Conservation (phyloP, 2,113 vertebrate species). For the Ursus arctos region DNA sequence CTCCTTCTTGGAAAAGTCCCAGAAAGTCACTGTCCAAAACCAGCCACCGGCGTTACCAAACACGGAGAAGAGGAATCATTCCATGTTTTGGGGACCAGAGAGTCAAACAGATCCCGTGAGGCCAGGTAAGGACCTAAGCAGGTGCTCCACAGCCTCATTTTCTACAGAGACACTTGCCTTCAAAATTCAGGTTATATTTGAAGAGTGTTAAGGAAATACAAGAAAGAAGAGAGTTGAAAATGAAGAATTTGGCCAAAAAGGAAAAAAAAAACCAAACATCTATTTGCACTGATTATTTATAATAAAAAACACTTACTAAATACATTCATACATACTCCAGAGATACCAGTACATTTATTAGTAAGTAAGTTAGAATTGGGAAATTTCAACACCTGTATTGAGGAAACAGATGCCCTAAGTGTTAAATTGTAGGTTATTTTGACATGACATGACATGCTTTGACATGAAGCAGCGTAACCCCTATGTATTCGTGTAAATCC, state of each 20-base stretch:
- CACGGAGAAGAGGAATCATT: constrained; percentile 82
- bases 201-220: not conserved
- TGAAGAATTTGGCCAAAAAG: not conserved
- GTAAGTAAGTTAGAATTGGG: not conserved
- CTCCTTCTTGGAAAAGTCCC: constrained; percentile 76
- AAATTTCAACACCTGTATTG: not conserved
- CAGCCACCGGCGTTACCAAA: constrained; percentile 70
- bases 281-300: constrained; percentile 17
- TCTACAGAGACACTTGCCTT: not conserved
- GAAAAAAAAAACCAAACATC: not conserved
- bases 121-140: constrained; percentile 87
- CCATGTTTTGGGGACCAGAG: constrained; percentile 82
- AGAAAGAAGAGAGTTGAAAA: not conserved
- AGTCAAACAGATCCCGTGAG: constrained; percentile 79
- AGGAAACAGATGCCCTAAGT: not conserved
- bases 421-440: constrained; percentile 35
- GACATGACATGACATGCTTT: not conserved
- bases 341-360: not conserved
- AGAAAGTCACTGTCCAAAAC: constrained; percentile 82
- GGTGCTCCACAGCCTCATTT: not conserved
- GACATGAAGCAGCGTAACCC: not conserved
- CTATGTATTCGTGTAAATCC: not conserved
- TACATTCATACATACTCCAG: not conserved
- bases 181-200: not conserved
- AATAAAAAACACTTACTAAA: not conserved